Percentiles rank a stretch among this genome's conserved stretches.
Evolutionary conservation across 2,888 invertebrate genomes (phyloP).

Genomic region (Eupithecia dodoneata): DNA sequence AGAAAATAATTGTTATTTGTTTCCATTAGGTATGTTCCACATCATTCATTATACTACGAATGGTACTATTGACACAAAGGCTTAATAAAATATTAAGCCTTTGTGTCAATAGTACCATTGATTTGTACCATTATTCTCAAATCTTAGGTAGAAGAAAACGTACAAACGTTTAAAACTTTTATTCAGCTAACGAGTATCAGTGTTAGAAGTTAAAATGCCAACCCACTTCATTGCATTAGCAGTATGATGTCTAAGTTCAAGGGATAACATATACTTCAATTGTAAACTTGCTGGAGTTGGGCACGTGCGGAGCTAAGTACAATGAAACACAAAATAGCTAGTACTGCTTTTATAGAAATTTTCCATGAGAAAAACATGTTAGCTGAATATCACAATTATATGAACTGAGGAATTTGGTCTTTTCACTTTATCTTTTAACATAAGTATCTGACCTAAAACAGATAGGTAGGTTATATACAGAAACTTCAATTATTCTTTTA

Average conservation of each 20-base stretch:
- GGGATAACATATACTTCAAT: constrained; percentile 56
- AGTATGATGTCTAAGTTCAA: constrained; percentile 44
- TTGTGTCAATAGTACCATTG: too few relatives aligned
- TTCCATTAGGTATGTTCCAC: not conserved
- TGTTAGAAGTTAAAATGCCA: constrained; percentile 19
- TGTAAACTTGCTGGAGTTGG: constrained; percentile 51
- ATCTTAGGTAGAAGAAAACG: not conserved
- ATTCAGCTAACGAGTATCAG: constrained; percentile 15
- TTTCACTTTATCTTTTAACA: not conserved
- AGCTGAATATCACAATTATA: not conserved
- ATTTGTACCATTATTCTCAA: too few relatives aligned
- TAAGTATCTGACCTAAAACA: not conserved
- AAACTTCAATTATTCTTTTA: too few relatives aligned
- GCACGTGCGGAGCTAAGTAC: constrained; percentile 37
- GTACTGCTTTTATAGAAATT: not conserved
- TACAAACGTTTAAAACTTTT: not conserved
- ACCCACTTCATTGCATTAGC: constrained; percentile 35
- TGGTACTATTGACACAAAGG: too few relatives aligned
- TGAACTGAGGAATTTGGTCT: not conserved
- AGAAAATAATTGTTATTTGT: not conserved
- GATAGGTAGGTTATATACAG: not conserved
- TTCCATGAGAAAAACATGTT: not conserved
- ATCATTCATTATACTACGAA: too few relatives aligned
- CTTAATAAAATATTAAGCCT: too few relatives aligned
- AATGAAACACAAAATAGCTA: constrained; percentile 18